A percentile compares a stretch with the other conserved stretches of the same genome.
These are phyloP conservation scores for Phalera bucephala DNA, from an alignment of 2,888 invertebrate genomes.

Conservation along the genomic window DNA sequence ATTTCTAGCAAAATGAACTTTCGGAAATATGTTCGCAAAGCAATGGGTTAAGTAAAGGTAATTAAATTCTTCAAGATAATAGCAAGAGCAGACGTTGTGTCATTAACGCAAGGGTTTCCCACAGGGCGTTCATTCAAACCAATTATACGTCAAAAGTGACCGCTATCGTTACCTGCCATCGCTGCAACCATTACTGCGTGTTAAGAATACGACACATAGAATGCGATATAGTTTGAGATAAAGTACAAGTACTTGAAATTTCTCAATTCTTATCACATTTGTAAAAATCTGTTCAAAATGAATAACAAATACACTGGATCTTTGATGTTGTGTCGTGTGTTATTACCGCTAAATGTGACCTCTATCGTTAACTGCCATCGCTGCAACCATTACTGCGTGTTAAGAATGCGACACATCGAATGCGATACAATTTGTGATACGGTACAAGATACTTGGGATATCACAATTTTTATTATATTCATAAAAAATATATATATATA, in stretches of 20 bases:
- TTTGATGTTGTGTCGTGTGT: too few species aligned
- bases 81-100: too few species aligned
- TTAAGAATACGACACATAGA: not conserved
- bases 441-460: too few species aligned
- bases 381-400: slow-evolving; percentile 4
- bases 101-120: not conserved
- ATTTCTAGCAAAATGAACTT: too few species aligned
- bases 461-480: too few species aligned
- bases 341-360: not conserved
- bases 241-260: not conserved
- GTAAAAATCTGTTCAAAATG: too few species aligned
- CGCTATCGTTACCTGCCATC: not conserved
- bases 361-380: not conserved
- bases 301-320: too few species aligned
- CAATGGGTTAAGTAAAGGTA: too few species aligned
- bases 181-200: slow-evolving; percentile 3
- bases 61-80: too few species aligned
- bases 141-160: slow-evolving; percentile 1
- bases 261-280: too few species aligned
- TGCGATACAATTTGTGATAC: not conserved
- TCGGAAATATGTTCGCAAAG: too few species aligned
- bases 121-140: not conserved
- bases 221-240: not conserved
- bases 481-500: too few species aligned
- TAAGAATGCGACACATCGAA: not conserved